These are phyloP conservation scores for Scaptomyza polygonia DNA, from an alignment of 2,888 invertebrate genomes.

Conservation along the genomic window DNA sequence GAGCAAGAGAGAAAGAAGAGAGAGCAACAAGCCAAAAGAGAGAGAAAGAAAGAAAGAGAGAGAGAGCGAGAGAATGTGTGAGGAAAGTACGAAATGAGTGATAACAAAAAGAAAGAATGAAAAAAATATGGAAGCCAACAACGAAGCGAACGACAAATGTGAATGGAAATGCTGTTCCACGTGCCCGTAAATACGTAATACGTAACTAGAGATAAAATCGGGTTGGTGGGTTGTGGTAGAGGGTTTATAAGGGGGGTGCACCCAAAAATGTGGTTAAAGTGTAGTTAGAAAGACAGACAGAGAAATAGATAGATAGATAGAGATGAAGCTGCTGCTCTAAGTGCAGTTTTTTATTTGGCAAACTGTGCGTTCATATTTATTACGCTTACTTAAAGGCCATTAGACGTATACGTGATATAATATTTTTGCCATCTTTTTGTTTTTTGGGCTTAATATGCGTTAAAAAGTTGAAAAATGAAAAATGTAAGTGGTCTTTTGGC, in stretches of 20 bases:
- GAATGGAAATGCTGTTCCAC: constrained; percentile 60
- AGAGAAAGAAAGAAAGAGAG: constrained; percentile 22
- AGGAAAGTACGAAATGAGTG: constrained; percentile 72
- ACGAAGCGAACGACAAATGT: constrained; percentile 60
- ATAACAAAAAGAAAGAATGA: constrained; percentile 30
- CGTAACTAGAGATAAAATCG: constrained; percentile 12
- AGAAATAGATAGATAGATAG: background rate
- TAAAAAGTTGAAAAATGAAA: background rate
- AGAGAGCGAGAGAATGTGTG: constrained; percentile 56
- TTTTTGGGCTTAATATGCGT: background rate
- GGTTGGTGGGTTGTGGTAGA: background rate
- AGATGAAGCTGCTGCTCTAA: constrained; percentile 35
- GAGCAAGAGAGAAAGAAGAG: constrained; percentile 12
- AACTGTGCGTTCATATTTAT: constrained; percentile 47
- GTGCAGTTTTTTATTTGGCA: constrained; percentile 49
- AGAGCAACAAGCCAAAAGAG: constrained; percentile 7
- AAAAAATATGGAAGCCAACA: background rate
- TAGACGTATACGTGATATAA: constrained; percentile 73
- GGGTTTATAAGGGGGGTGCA: constrained; percentile 1
- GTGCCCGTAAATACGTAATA: constrained; percentile 46
- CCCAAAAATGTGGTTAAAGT: constrained; percentile 26
- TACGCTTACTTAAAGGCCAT: constrained; percentile 55
- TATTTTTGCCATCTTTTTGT: constrained; percentile 1
- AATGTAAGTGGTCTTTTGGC: background rate
- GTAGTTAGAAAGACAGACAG: constrained; percentile 3